Percentiles rank a stretch among this genome's conserved stretches.
Conservation (phyloP, 2,113 vertebrate genomes). For the Oncorhynchus masou region DNA sequence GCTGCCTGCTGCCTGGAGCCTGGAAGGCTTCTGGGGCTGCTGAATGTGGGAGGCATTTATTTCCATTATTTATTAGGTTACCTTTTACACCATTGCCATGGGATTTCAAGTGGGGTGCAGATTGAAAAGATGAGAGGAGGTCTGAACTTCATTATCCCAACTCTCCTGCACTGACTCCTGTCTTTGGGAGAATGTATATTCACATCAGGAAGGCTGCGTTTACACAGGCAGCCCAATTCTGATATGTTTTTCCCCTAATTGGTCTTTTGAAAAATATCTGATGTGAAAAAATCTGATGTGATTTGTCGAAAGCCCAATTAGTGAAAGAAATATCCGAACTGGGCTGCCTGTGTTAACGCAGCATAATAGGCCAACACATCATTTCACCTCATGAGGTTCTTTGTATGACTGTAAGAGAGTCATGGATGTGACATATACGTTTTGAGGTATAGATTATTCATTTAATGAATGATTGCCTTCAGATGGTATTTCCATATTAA, state of each 20-base stretch:
- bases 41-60: conserved; percentile 5
- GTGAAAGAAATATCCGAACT: too few relatives aligned
- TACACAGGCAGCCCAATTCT: too few relatives aligned
- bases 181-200: not conserved
- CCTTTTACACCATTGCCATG: conserved; percentile 1
- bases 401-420: not conserved
- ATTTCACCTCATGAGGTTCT: not conserved
- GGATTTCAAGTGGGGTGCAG: not conserved
- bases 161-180: not conserved
- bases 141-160: not conserved
- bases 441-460: not conserved
- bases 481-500: not conserved
- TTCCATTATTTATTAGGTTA: not conserved
- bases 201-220: not conserved
- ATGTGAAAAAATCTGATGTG: too few relatives aligned
- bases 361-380: not conserved
- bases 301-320: too few relatives aligned
- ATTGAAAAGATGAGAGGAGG: conserved; percentile 10
- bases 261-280: too few relatives aligned
- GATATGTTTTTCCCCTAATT: too few relatives aligned
- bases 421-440: not conserved
- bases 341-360: too few relatives aligned
- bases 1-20: not conserved
- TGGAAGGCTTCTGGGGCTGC: conserved; percentile 5
- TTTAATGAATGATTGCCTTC: not conserved